phyloP scores from a whole-genome alignment of 2,113 vertebrate species.

The Leucopsar rothschildi region DNA sequence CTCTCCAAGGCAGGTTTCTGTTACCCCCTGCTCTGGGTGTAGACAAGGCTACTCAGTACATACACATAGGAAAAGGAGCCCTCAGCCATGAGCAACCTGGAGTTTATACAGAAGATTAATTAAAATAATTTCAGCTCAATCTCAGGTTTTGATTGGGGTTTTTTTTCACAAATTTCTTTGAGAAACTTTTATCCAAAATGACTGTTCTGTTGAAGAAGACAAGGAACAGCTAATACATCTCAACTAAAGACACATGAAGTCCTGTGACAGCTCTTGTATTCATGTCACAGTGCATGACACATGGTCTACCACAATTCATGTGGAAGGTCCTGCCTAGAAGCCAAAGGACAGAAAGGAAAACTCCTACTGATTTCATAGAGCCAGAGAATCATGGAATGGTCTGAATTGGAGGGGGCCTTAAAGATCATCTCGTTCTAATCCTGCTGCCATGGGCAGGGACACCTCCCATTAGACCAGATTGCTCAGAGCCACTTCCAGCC shows the following conservation, averaged over 20 bases:
- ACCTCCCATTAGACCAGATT: neutral
- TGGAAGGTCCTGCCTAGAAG: neutral
- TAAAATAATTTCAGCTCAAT: neutral
- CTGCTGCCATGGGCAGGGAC: neutral
- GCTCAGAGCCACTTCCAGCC: neutral
- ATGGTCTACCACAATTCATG: fast-evolving
- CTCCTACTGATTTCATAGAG: neutral
- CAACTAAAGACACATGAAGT: neutral
- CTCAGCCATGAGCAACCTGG: neutral
- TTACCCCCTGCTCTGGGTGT: neutral
- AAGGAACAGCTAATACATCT: neutral
- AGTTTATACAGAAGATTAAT: neutral
- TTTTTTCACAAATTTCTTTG: neutral
- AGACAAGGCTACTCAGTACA: neutral
- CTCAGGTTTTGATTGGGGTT: neutral
- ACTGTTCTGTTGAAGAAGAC: neutral
- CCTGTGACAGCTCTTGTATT: neutral
- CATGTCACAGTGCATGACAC: neutral
- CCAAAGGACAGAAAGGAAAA: neutral
- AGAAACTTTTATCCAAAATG: neutral
- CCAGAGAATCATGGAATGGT: neutral
- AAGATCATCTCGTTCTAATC: neutral
- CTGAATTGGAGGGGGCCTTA: neutral
- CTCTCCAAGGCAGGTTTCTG: neutral
- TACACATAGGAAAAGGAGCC: neutral